Conservation (phyloP, 2,113 vertebrate genomes). For the Tyto alba region DNA sequence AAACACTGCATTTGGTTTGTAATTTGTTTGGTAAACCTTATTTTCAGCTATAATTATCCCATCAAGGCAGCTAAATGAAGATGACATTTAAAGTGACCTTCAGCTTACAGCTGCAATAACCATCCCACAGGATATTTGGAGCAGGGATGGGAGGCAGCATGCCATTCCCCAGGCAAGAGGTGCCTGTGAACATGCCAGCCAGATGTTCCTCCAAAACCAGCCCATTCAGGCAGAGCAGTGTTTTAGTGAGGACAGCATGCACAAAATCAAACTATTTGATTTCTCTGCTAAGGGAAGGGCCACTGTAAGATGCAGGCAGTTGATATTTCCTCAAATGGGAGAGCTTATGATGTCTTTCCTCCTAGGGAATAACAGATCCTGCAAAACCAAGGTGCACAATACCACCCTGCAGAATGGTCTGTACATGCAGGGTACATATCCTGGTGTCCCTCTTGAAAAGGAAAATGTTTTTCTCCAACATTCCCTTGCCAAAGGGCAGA, state of each 20-base stretch:
- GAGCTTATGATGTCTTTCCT: neutral
- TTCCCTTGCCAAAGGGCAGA: neutral
- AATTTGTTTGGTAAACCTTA: neutral
- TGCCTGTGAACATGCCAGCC: neutral
- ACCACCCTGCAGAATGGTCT: neutral
- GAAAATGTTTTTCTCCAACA: neutral
- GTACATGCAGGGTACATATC: rapidly evolving
- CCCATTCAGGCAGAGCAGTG: rapidly evolving
- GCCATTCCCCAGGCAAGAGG: rapidly evolving
- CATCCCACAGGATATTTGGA: neutral
- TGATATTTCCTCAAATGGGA: neutral
- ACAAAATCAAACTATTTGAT: neutral
- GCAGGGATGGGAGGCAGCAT: neutral
- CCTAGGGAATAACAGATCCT: neutral
- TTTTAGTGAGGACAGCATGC: neutral
- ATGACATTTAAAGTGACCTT: slow-evolving; percentile 11
- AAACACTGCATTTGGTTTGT: neutral
- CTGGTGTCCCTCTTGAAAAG: neutral
- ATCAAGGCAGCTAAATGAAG: neutral
- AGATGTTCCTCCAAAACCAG: neutral
- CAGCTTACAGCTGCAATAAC: neutral
- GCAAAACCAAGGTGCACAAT: neutral
- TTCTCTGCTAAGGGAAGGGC: neutral
- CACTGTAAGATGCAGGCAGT: rapidly evolving
- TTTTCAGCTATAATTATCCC: slow-evolving; percentile 18